These are phyloP conservation scores for Ibycter americanus DNA, from an alignment of 2,797 vertebrate genomes.

Conservation along the genomic window DNA sequence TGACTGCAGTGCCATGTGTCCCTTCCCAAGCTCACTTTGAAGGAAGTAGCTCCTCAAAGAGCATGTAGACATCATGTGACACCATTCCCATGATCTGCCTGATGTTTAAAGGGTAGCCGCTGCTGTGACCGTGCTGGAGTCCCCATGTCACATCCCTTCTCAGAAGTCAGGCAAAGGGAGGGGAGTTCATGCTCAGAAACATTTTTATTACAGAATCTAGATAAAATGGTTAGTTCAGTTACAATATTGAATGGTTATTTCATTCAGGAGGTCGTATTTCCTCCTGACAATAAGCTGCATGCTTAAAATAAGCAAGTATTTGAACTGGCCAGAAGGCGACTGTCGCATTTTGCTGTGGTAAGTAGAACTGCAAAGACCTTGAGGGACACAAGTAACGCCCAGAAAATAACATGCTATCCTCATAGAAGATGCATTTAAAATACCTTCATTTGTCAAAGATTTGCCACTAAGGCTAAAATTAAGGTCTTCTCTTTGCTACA, in stretches of 20 bases:
- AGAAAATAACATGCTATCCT: background rate
- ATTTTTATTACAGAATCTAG: background rate
- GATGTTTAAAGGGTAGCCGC: background rate
- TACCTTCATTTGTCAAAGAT: background rate
- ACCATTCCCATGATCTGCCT: background rate
- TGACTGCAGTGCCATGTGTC: background rate
- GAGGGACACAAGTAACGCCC: background rate
- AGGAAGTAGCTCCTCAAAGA: background rate
- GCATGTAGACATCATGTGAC: background rate
- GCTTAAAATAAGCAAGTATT: background rate
- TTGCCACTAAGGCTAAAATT: background rate
- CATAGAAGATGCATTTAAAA: background rate
- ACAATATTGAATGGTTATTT: background rate
- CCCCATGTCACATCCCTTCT: background rate
- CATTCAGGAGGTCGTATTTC: background rate
- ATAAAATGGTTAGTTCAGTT: background rate
- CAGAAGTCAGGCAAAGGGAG: background rate
- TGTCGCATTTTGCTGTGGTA: background rate
- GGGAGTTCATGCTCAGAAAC: background rate
- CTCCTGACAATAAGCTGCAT: background rate
- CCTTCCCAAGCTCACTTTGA: background rate
- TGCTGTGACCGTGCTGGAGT: background rate
- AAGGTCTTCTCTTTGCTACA: background rate
- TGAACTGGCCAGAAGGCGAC: background rate
- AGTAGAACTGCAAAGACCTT: background rate